Evolutionary conservation across 2,113 vertebrate species (phyloP), one percentile per base, ranked within the genome.

Genomic region (Trinectes maculatus): DNA sequence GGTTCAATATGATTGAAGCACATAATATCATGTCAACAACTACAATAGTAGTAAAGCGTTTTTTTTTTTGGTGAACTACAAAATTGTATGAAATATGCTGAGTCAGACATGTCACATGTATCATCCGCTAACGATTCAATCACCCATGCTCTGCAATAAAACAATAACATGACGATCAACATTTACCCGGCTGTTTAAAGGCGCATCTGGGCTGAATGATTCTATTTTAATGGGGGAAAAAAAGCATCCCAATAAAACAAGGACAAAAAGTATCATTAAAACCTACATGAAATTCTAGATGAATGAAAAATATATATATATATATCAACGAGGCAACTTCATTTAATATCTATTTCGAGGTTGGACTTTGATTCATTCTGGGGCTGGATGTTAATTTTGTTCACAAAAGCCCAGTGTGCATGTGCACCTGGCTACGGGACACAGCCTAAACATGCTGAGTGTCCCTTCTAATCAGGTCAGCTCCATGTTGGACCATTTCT

Each of bases 11-110:
- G 10, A 49, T 72, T 25, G n/a, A n/a, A n/a, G n/a, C n/a, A n/a
- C n/a, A n/a, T n/a, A n/a, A n/a, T n/a, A n/a, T n/a, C n/a, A n/a
- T n/a, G n/a, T n/a, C n/a, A n/a, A n/a, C n/a, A n/a, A 33, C 39
- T 52, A 61, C 75, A 77, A n/a, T n/a, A n/a, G n/a, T n/a, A n/a
- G 52, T 33, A 62, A 2, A 55, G 51, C 48, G 15, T 39, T 62
- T 71, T 74, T 53, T 73, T 39, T 62, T 71, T 74, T 53, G 71
- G 44, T 24, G 25, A 68, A 37, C 42, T 61, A 26, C 24, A 66
- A 22, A 60, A 75, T 72, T 26, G 37, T 6, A 87, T 81, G 71
- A 59, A 58, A 73, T 71, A 65, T 71, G 80, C 66, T 49, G 52
- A 80, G 10, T 26, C n/a, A 40, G 71, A 83, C 71, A 82, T 85